A percentile compares a stretch with the other conserved stretches of the same genome.
Conservation (phyloP, 2,888 invertebrate genomes). For the Strigamia crassipes region DNA sequence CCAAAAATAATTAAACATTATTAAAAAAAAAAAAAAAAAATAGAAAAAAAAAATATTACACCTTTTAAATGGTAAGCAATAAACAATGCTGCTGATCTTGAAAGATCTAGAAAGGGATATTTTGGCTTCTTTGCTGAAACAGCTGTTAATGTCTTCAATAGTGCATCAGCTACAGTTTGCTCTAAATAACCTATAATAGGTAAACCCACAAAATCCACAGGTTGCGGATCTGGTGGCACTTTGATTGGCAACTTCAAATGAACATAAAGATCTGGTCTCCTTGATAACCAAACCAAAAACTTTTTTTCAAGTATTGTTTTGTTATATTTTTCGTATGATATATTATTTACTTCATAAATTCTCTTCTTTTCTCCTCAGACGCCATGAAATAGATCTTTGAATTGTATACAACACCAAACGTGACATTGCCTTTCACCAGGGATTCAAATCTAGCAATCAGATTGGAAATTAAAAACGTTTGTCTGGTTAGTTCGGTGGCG, state of each 20-base stretch:
- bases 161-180: not conserved
- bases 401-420: not conserved
- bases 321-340: no score
- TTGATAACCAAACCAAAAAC: not conserved
- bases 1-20: no score
- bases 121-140: not conserved
- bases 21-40: no score
- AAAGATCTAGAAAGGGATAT: not conserved
- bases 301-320: not conserved
- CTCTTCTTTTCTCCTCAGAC: not conserved
- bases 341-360: not conserved
- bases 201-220: not conserved
- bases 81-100: constrained; percentile 12
- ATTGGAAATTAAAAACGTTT: no score
- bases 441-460: not conserved
- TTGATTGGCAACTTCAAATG: not conserved
- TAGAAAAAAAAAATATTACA: not conserved
- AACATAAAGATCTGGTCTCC: not conserved
- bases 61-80: constrained; percentile 12
- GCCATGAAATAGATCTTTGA: not conserved
- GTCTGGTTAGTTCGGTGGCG: not conserved
- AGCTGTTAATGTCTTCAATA: not conserved
- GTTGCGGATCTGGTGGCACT: not conserved
- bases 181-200: not conserved
- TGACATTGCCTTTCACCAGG: not conserved